Evolutionary conservation across 2,797 vertebrate genomes (phyloP).

Genomic region (Tapirus indicus): DNA sequence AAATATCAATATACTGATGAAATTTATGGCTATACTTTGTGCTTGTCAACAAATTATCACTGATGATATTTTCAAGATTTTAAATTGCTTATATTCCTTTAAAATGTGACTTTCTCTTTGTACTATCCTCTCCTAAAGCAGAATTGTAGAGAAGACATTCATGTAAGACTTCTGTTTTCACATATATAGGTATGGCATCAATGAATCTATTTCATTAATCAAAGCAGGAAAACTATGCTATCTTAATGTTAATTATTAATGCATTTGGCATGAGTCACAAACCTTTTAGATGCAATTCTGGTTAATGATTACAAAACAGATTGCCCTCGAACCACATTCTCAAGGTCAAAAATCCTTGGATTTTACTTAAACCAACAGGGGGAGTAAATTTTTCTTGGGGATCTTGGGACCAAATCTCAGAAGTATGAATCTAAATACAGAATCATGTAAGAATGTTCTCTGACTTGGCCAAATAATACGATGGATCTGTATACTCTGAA

Average conservation of each 20-base stretch:
- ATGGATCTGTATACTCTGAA: background rate
- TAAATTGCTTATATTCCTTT: conserved; percentile 5
- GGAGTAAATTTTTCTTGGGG: conserved; percentile 49
- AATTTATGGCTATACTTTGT: background rate
- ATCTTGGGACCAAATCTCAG: background rate
- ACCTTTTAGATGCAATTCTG: conserved; percentile 31
- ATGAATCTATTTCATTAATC: conserved; percentile 52
- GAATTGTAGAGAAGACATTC: background rate
- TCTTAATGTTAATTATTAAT: conserved; percentile 63
- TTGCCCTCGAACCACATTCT: conserved; percentile 70
- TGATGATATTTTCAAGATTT: conserved; percentile 34
- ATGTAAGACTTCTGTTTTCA: background rate
- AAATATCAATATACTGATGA: background rate
- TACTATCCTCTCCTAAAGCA: background rate
- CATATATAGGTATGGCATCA: background rate
- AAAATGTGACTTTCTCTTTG: background rate
- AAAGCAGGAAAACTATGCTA: conserved; percentile 10
- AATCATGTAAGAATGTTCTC: background rate
- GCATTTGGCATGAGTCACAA: conserved; percentile 17
- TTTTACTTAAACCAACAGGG: conserved; percentile 51
- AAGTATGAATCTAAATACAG: background rate
- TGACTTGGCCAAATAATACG: background rate
- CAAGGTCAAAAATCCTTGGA: conserved; percentile 72
- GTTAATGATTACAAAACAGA: conserved; percentile 60
- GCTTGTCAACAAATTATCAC: background rate